phyloP scores from a whole-genome alignment of 2,888 invertebrate genomes.

The Drosophila testacea region DNA sequence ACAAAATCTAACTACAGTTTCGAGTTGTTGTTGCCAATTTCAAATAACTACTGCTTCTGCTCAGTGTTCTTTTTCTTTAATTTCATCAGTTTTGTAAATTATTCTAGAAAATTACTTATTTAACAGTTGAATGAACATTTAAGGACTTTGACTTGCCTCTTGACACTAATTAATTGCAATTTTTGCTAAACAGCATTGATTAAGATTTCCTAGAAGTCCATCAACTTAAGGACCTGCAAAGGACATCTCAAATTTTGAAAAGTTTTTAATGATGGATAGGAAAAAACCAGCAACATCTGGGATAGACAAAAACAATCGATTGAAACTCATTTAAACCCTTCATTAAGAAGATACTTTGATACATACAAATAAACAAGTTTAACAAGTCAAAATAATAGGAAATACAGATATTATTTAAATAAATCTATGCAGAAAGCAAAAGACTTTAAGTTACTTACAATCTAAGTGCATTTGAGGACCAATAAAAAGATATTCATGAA shows the following conservation, averaged over 20 bases:
- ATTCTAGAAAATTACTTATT: conserved; percentile 16
- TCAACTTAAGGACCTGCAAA: not conserved
- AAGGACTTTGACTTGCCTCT: not conserved
- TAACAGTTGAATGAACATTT: not conserved
- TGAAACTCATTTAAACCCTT: not conserved
- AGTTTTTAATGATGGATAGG: conserved; percentile 4
- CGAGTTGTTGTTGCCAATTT: not conserved
- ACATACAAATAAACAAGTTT: conserved; percentile 2
- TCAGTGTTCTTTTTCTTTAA: not conserved
- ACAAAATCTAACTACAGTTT: conserved; percentile 19
- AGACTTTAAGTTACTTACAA: conserved; percentile 19
- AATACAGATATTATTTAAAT: too few relatives aligned
- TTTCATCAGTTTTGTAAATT: not conserved
- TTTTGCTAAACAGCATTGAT: conserved; percentile 8
- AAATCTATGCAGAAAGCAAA: not conserved
- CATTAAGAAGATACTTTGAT: not conserved
- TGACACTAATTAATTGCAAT: conserved; percentile 31
- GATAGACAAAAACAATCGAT: conserved; percentile 14
- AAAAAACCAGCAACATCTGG: conserved; percentile 12
- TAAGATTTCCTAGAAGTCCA: conserved; percentile 1
- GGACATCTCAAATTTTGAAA: not conserved
- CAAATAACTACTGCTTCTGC: conserved; percentile 19
- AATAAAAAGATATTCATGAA: conserved; percentile 24
- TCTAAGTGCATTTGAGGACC: conserved; percentile 21
- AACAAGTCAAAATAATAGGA: not conserved